Evolutionary conservation across 2,797 vertebrate genomes (phyloP).

Genomic region (Euphonia xanthogaster): DNA sequence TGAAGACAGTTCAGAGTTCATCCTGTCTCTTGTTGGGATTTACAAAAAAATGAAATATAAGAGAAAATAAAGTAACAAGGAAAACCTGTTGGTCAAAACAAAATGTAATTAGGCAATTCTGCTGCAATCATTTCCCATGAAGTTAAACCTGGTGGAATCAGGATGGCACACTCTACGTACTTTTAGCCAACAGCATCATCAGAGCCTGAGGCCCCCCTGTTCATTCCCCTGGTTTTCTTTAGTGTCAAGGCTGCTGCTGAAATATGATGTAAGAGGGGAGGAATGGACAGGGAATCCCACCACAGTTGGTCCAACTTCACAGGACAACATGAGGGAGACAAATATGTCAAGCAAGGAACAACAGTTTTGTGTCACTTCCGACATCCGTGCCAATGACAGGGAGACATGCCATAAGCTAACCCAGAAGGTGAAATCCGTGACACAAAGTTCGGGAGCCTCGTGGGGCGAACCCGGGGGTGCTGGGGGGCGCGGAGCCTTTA

Average conservation of each 20-base stretch:
- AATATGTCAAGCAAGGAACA: not conserved
- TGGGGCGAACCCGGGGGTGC: not conserved
- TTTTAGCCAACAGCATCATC: not conserved
- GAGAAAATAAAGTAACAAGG: not conserved
- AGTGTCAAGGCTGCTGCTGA: not conserved
- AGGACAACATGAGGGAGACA: not conserved
- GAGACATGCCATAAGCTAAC: rapidly evolving
- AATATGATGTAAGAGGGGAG: not conserved
- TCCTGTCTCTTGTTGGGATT: not conserved
- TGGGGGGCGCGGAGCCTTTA: not conserved
- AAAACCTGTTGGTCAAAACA: not conserved
- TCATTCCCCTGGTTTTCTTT: not conserved
- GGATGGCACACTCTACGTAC: not conserved
- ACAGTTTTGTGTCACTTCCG: not conserved
- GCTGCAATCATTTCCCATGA: not conserved
- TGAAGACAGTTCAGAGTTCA: not conserved
- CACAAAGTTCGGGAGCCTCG: not conserved
- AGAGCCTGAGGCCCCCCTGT: not conserved
- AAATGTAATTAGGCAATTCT: not conserved
- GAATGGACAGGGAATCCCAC: not conserved
- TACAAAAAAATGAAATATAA: not conserved
- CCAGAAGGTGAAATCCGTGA: rapidly evolving
- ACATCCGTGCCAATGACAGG: rapidly evolving
- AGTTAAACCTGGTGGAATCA: not conserved
- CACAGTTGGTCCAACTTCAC: not conserved